phyloP scores from a whole-genome alignment of 2,888 invertebrate species.

The Thalpophila matura region DNA sequence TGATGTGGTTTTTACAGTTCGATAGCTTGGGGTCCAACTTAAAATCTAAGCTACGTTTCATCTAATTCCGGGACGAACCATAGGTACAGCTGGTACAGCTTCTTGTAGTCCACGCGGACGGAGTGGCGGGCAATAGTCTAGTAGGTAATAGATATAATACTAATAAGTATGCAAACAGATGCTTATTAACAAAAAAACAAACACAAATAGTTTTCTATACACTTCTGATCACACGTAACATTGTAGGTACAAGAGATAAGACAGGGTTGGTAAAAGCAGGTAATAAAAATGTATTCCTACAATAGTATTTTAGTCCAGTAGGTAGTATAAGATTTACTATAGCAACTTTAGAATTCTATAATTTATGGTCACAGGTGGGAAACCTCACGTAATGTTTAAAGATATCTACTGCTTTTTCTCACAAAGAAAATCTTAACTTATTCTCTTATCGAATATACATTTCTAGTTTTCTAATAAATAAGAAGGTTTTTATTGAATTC shows the following conservation, averaged over 20 bases:
- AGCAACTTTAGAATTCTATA: conserved; percentile 16
- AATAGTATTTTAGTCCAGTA: conserved; percentile 3
- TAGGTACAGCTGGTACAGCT: too few species aligned
- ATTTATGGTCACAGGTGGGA: conserved; percentile 31
- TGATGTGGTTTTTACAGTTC: too few species aligned
- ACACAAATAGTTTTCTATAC: too few species aligned
- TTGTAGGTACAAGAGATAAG: not conserved
- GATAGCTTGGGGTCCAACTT: too few species aligned
- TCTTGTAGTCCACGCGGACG: too few species aligned
- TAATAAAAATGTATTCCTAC: conserved; percentile 15
- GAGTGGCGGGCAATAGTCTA: too few species aligned
- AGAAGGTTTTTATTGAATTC: not conserved
- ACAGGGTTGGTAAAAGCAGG: not conserved
- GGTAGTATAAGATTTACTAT: conserved; percentile 21
- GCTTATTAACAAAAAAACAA: too few species aligned
- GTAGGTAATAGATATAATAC: too few species aligned
- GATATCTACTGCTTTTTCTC: conserved; percentile 12
- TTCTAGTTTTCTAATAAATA: conserved; percentile 1
- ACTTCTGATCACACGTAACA: too few species aligned
- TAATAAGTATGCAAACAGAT: too few species aligned
- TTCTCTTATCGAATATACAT: not conserved
- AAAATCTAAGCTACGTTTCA: too few species aligned
- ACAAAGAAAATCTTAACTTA: conserved; percentile 9
- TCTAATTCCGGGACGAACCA: too few species aligned
- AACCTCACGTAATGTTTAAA: conserved; percentile 27